Percentiles rank a stretch among this genome's conserved stretches.
Conservation (phyloP, 2,113 vertebrate genomes). For the Zingel zingel region DNA sequence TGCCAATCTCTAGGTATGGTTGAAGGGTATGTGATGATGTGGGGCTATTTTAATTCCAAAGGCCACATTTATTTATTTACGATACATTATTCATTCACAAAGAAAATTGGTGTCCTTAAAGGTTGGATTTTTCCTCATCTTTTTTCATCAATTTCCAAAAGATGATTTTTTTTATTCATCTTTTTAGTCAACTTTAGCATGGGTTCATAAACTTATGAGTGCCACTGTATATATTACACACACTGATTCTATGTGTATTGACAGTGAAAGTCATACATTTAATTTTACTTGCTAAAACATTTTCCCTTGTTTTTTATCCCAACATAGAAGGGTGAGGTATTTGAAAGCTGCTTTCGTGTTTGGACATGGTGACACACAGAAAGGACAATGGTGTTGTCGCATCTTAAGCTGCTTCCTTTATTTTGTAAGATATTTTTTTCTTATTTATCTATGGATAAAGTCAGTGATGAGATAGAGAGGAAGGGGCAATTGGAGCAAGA, state of each 20-base stretch:
- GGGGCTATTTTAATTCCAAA: too few relatives aligned
- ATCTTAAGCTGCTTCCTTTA: conserved; percentile 16
- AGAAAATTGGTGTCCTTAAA: too few relatives aligned
- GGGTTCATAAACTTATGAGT: too few relatives aligned
- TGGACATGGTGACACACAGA: background rate
- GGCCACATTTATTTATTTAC: too few relatives aligned
- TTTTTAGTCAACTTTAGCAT: too few relatives aligned
- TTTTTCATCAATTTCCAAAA: too few relatives aligned
- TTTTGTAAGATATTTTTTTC: conserved; percentile 2
- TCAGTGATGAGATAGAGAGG: background rate
- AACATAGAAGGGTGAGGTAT: conserved; percentile 6
- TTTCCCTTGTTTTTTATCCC: conserved; percentile 14
- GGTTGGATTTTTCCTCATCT: too few relatives aligned
- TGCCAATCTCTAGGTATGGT: too few relatives aligned
- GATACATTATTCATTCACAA: too few relatives aligned
- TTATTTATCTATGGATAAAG: background rate
- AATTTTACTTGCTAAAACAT: conserved; percentile 1
- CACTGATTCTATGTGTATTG: background rate
- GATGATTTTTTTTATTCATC: too few relatives aligned
- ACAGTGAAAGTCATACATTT: conserved; percentile 3
- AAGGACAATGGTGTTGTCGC: background rate
- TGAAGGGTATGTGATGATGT: too few relatives aligned
- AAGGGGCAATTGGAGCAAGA: background rate
- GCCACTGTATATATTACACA: too few relatives aligned
- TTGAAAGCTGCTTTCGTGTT: conserved; percentile 11